phyloP scores from a whole-genome alignment of 2,797 vertebrate species.

The Thunnus albacares region DNA sequence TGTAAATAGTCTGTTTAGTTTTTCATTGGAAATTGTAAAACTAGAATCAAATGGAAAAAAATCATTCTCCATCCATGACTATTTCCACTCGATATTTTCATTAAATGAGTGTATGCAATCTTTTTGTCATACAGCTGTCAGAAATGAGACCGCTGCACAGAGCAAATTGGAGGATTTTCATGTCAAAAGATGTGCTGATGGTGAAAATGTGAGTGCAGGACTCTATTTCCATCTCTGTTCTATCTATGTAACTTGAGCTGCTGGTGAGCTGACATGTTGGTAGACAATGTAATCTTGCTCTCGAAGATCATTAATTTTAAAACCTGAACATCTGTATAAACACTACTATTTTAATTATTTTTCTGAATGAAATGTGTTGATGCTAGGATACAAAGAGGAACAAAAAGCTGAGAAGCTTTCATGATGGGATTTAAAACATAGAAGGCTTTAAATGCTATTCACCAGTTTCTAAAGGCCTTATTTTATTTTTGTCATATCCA shows the following conservation, averaged over 20 bases:
- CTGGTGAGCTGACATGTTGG: background rate
- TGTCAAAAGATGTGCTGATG: background rate
- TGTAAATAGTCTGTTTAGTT: background rate
- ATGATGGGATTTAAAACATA: background rate
- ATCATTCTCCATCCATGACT: background rate
- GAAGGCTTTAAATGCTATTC: background rate
- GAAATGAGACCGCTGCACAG: background rate
- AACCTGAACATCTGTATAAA: background rate
- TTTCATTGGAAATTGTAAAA: background rate
- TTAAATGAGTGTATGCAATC: background rate
- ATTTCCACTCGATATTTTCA: background rate
- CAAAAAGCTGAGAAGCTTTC: background rate
- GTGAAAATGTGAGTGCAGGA: background rate
- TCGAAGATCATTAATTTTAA: background rate
- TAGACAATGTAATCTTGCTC: background rate
- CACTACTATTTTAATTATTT: background rate
- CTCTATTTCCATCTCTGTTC: no score
- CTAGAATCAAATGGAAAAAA: background rate
- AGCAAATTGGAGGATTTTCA: background rate
- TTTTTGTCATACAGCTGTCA: background rate
- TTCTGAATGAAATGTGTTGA: background rate
- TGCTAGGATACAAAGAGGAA: background rate
- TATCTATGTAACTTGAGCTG: background rate
- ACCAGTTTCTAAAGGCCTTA: background rate
- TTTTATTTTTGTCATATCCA: background rate